Evolutionary conservation across 2,888 invertebrate species (phyloP).

Genomic region (Oscheius sp.): DNA sequence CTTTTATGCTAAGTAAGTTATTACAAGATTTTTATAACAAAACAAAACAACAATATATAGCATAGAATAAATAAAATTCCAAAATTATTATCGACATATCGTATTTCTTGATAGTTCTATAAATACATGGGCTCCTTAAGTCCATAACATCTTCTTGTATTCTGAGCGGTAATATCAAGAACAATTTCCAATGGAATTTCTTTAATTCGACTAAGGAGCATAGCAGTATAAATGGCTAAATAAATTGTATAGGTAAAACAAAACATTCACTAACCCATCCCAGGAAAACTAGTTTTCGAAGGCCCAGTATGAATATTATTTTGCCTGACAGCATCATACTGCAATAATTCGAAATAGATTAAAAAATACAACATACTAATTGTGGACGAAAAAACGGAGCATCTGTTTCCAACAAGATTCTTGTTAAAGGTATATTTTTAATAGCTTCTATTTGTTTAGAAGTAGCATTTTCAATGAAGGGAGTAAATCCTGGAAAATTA

Average conservation of each 20-base stretch:
- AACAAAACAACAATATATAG: too few species aligned
- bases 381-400: constrained; percentile 76
- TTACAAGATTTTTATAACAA: too few species aligned
- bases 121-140: too few species aligned
- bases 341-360: background rate
- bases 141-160: constrained; percentile 35
- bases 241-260: background rate
- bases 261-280: constrained; percentile 37
- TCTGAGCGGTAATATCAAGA: constrained; percentile 38
- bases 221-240: constrained; percentile 42
- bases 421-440: constrained; percentile 73
- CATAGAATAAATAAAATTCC: too few species aligned
- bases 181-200: constrained; percentile 38
- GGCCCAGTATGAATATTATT: constrained; percentile 14
- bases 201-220: constrained; percentile 38
- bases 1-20: too few species aligned
- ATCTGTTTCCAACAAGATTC: constrained; percentile 76
- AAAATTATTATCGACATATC: too few species aligned
- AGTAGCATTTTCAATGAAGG: background rate
- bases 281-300: constrained; percentile 35
- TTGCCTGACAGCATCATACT: constrained; percentile 24
- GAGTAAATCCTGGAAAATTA: constrained; percentile 41
- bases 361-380: constrained; percentile 14
- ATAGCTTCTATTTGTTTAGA: constrained; percentile 70
- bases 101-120: too few species aligned